Base-by-base conservation (phyloP, 2,888 invertebrate species). In the Lithophane ornitopus region DNA sequence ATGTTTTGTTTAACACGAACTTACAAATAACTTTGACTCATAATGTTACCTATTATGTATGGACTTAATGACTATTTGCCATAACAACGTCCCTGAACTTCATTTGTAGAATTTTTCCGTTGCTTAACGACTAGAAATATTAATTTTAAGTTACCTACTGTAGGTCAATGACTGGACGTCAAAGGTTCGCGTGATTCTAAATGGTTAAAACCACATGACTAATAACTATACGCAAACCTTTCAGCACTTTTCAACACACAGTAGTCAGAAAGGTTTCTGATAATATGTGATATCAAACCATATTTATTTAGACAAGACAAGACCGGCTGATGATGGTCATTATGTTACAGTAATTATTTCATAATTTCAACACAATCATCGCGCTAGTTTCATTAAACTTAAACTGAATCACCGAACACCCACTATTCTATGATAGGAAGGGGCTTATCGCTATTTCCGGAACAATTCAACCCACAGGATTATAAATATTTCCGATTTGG, bases 51-150 rank as follows among this genome's bases (percentile, higher is more conserved):
- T 28, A 44, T 39, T 39, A 28, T 11, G 12, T 26, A 12, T 77
- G 28, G 19, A 28, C 11, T 68, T 78, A 58, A 78, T 49, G 41
- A 58, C 39, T 49, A 2, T 56, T 41, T 69, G 26, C 34, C 22
- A 26, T 39, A 59, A n/a, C 8, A 59, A 69, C 0, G 70, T 28
- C 70, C 34, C 26, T 75, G 59, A 70, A 70, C 70, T 78, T 70
- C 12, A 22, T 61, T 44, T 19, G 12, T 61, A 39, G 41, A 9
- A 61, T 34, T 52, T 61, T 78, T 76, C 59, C 70, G 22, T 52
- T 14, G 52, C 9, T 52, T 52, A 69, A 44, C 41, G 52, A 70
- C 34, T 34, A 78, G 2, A 39, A 79, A 54, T 62, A 62, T 49
- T 19, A 28, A 46, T 19, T 44, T n/a, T 46, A 70, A 28, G 54